Evolutionary conservation across 1,140 invertebrate species (phyloP), one percentile per base, ranked within the genome.

Genomic region (Leptinotarsa lineolata): DNA sequence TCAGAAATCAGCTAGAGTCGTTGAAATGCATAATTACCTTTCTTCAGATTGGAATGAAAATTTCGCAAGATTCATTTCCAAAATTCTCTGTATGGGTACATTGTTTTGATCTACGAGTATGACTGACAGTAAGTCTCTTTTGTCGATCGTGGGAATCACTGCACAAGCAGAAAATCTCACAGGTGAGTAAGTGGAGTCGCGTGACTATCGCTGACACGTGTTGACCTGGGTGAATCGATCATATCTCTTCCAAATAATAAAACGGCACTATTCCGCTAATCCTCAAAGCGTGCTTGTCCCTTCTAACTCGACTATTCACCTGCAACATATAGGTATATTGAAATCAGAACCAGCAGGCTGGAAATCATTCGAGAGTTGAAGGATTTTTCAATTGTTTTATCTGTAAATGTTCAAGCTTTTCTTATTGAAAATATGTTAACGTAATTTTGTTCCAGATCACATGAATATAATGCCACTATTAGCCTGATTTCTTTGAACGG

Each of bases 181-280:
- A 54, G 48, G 48, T 54, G 48, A 54, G 48, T 54, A 8, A 54
- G 48, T 54, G 48, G 48, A 54, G 48, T 54, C 48, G 48, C 48
- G 48, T 54, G 15, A 18, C 15, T 18, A 8, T 54, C 15, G 48
- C 48, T 18, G n/a, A 18, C 48, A 54, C 48, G 48, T 54, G 48
- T 54, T 54, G 48, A 54, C 48, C 48, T 54, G 48, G 15, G 15
- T 54, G 48, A 54, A 54, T 54, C 48, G 48, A 54, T 54, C 48
- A 54, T 54, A 54, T 54, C 48, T 54, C 48, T n/a, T 54, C 48
- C 48, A 54, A 54, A 54, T 54, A 54, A 54, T 54, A n/a, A 54
- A 54, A 54, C 48, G 15, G 48, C 48, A 18, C 48, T 16, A 54
- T 18, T 12, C 5, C 48, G 48, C 48, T 54, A 54, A 54, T 54